Conservation (phyloP, 2,113 vertebrate species). For the Conger conger region DNA sequence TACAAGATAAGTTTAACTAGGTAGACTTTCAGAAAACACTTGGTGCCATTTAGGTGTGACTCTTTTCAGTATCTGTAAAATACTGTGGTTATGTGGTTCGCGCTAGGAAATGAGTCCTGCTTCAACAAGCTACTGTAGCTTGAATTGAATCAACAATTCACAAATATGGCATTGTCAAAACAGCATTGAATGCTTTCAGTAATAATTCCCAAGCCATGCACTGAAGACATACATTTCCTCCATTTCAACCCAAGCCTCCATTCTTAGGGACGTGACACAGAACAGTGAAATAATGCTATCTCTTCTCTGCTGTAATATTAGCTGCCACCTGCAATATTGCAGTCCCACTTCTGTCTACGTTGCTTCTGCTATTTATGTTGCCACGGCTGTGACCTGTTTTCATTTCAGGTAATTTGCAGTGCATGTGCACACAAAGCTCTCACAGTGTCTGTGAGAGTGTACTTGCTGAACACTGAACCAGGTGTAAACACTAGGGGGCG, state of each 20-base stretch:
- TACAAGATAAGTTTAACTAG: too few species aligned
- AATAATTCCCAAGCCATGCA: not conserved
- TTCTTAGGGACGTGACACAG: not conserved
- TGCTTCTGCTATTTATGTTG: not conserved
- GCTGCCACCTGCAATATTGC: not conserved
- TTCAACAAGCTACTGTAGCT: too few species aligned
- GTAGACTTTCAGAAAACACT: too few species aligned
- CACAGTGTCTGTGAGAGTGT: not conserved
- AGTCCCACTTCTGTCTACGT: not conserved
- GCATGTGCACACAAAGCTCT: not conserved
- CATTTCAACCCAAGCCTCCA: not conserved
- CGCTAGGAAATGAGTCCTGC: too few species aligned
- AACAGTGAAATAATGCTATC: not conserved
- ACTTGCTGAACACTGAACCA: not conserved
- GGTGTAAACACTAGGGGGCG: not conserved
- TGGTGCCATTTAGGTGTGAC: too few species aligned
- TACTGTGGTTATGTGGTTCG: too few species aligned
- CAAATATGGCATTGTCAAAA: not conserved
- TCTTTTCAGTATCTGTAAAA: too few species aligned
- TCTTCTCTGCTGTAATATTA: not conserved
- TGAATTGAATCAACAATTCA: not conserved
- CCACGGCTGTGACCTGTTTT: not conserved
- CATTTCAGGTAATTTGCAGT: not conserved
- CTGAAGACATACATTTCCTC: not conserved
- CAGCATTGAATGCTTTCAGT: not conserved